Evolutionary conservation across 1,140 invertebrate genomes (phyloP).

Genomic region (Drepana arcuata): DNA sequence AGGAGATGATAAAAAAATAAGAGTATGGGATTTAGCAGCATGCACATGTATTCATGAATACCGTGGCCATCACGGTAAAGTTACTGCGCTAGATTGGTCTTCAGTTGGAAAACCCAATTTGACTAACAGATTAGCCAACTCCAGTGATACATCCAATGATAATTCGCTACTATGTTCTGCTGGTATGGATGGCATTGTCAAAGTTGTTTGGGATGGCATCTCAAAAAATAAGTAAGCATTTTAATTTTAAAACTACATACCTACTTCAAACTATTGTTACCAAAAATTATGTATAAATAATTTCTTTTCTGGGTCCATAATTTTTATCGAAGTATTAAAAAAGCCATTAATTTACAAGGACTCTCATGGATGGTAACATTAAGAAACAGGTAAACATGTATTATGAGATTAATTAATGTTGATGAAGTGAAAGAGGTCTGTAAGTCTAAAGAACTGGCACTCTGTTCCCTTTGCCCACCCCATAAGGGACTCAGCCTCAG

Average conservation of each 20-base stretch:
- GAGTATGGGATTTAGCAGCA: constrained; percentile 73
- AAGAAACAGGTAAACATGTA: too few relatives aligned
- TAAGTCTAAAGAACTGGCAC: too few relatives aligned
- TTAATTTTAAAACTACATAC: too few relatives aligned
- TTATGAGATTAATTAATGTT: too few relatives aligned
- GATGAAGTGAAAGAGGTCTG: too few relatives aligned
- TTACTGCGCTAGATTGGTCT: constrained; percentile 79
- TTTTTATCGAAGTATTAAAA: too few relatives aligned
- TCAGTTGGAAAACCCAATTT: constrained; percentile 46
- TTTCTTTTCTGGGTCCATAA: neutral
- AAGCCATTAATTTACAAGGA: too few relatives aligned
- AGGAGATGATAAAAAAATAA: constrained; percentile 74
- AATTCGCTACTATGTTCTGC: constrained; percentile 59
- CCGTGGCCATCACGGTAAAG: constrained; percentile 82
- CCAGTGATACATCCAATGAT: constrained; percentile 31
- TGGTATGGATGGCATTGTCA: constrained; percentile 64
- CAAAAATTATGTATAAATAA: neutral
- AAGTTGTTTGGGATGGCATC: constrained; percentile 56
- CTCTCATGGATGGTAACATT: too few relatives aligned
- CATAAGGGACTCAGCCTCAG: too few relatives aligned
- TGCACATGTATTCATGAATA: constrained; percentile 77
- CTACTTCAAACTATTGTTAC: too few relatives aligned
- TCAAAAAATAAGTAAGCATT: constrained; percentile 58
- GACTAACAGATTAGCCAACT: constrained; percentile 68
- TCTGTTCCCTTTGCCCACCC: too few relatives aligned